Percentiles rank a stretch among this genome's conserved stretches.
phyloP scores from a whole-genome alignment of 2,113 vertebrate genomes.

The Colaptes auratus region DNA sequence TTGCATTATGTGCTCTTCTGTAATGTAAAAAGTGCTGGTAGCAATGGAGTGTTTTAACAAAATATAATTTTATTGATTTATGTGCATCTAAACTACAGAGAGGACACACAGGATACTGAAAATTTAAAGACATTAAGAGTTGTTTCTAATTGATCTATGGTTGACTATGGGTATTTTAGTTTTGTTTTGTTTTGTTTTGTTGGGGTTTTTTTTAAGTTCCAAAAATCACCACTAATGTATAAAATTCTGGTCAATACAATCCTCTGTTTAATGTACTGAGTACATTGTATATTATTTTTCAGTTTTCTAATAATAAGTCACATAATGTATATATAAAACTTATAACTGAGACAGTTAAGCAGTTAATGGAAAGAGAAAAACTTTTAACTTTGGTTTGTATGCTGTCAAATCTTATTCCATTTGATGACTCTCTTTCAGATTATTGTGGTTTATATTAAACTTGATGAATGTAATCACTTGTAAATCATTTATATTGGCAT shows the following conservation, averaged over 20 bases:
- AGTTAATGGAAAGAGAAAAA: conserved; percentile 37
- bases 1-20: background rate
- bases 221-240: background rate
- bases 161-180: background rate
- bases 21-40: background rate
- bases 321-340: conserved; percentile 26
- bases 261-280: background rate
- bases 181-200: background rate
- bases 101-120: background rate
- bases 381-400: conserved; percentile 37
- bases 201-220: background rate
- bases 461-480: conserved; percentile 42
- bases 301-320: background rate
- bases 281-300: background rate
- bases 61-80: background rate
- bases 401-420: conserved; percentile 47
- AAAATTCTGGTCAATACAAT: background rate
- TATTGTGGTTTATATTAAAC: conserved; percentile 52
- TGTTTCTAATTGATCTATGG: background rate
- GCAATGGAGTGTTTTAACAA: background rate
- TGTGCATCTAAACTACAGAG: background rate
- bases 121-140: background rate
- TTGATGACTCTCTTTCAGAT: conserved; percentile 36
- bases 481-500: conserved; percentile 28
- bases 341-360: conserved; percentile 1